Evolutionary conservation across 1,140 invertebrate species (phyloP).

Genomic region (Brachionus sp.): DNA sequence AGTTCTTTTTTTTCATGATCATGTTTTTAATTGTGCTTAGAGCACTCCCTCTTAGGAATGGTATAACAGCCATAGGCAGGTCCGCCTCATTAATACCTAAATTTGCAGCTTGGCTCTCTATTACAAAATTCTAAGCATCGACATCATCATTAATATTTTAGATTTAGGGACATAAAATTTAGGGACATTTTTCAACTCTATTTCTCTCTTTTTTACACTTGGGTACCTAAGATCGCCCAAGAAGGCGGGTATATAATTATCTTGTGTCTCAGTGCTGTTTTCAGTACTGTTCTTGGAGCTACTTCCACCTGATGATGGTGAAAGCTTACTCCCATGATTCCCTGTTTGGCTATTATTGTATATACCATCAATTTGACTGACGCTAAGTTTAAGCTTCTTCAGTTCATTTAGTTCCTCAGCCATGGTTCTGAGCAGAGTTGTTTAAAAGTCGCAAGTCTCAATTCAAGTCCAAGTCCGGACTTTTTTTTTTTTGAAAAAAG

Average conservation of each 20-base stretch:
- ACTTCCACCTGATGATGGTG: not conserved
- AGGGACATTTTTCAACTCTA: not conserved
- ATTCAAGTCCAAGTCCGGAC: too few relatives aligned
- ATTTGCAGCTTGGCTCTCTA: not conserved
- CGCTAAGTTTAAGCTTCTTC: not conserved
- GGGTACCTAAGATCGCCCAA: not conserved
- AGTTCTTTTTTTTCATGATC: not conserved
- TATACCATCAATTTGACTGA: not conserved
- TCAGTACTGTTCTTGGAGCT: not conserved
- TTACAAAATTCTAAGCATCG: not conserved
- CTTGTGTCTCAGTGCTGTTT: not conserved
- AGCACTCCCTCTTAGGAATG: too few relatives aligned
- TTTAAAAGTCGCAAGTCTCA: too few relatives aligned
- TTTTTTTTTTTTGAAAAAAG: too few relatives aligned
- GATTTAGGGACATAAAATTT: not conserved
- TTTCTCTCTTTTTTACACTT: not conserved
- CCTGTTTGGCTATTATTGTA: not conserved
- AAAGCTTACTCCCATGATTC: not conserved
- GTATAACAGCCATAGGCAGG: too few relatives aligned
- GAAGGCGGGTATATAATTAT: too few relatives aligned
- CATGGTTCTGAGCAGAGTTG: too few relatives aligned
- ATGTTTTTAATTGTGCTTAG: not conserved
- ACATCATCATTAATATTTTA: not conserved
- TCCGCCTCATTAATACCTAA: too few relatives aligned
- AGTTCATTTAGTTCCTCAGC: not conserved